Evolutionary conservation across 1,140 invertebrate species (phyloP), one percentile per base, ranked within the genome.

Genomic region (Caerostris darwini): DNA sequence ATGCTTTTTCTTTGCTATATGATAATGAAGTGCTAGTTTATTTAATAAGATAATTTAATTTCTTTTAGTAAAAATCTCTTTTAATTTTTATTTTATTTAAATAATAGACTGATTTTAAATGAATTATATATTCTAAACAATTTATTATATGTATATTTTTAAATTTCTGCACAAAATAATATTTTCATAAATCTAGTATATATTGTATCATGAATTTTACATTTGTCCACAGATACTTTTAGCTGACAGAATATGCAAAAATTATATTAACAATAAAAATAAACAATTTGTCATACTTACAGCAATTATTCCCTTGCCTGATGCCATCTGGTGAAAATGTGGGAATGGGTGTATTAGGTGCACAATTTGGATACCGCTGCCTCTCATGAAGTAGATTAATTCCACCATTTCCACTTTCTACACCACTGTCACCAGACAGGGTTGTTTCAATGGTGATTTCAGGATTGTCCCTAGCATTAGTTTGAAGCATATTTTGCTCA

Each of bases 351-450:
- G 69, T 81, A 58, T 89, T 94, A 64, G 92, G 81, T 19, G 90
- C 57, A 67, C 82, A 92, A 57, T 81, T 88, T 19, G 85, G 92
- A 83, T 81, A 89, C 3, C 85, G 92, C 59, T 88, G 92, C 58
- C 92, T 56, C 14, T 94, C 92, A 19, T 94, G 92, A 82, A 88
- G 85, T 19, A 89, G 92, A 34, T 34, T 89, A 19, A 94, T 94
- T n/a, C 86, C 86, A 61, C 92, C 92, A 81, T 94, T 94, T 50
- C 85, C 85, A 89, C 92, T 94, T 56, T 94, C 85, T n/a, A 88
- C 57, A 54, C 64, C 85, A 64, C 92, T 89, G 50, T 94, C 92
- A 59, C 57, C 69, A 53, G 85, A 94, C 57, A 89, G 7, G 56
- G 92, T 7, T 57, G 85, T 82, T 64, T 94, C 92, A 57, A 89